Percentiles rank a stretch among this genome's conserved stretches.
Evolutionary conservation across 2,797 vertebrate genomes (phyloP).

Genomic region (Decapterus maruadsi): DNA sequence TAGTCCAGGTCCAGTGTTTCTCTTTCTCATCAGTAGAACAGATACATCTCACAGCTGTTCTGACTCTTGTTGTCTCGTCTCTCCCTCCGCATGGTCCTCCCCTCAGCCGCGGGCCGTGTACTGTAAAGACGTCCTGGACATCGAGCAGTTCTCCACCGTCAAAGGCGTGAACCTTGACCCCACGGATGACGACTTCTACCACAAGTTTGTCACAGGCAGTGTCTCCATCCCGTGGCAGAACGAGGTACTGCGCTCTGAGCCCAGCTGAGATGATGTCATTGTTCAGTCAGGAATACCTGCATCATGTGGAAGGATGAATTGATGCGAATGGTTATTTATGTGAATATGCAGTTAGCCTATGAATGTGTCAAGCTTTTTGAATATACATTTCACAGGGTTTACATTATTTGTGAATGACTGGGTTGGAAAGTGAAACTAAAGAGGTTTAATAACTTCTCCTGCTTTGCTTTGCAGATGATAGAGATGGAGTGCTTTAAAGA

Average conservation of each 20-base stretch:
- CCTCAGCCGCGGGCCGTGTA: constrained; percentile 91
- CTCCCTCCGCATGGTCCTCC: not conserved
- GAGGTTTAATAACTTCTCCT: not conserved
- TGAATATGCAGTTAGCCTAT: not conserved
- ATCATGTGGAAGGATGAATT: not conserved
- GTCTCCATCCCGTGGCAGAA: constrained; percentile 97
- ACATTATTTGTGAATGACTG: not conserved
- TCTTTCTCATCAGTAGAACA: not conserved
- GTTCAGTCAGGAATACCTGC: constrained; percentile 21
- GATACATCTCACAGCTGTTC: not conserved
- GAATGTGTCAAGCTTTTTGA: not conserved
- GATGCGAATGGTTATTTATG: not conserved
- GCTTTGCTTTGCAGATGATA: constrained; percentile 87
- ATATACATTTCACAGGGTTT: not conserved
- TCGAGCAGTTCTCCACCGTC: constrained; percentile 93
- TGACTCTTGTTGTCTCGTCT: not conserved
- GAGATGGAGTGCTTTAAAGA: constrained; percentile 96
- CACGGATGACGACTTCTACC: constrained; percentile 90
- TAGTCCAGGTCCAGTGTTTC: constrained; percentile 4
- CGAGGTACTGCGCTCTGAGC: constrained; percentile 85
- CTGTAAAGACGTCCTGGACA: constrained; percentile 93
- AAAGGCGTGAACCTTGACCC: constrained; percentile 93
- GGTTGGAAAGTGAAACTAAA: not conserved
- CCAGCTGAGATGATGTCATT: constrained; percentile 67
- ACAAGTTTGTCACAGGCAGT: constrained; percentile 92